Percentiles rank a stretch among this genome's conserved stretches.
Evolutionary conservation across 2,888 invertebrate species (phyloP).

Genomic region (Amphipoea lucens): DNA sequence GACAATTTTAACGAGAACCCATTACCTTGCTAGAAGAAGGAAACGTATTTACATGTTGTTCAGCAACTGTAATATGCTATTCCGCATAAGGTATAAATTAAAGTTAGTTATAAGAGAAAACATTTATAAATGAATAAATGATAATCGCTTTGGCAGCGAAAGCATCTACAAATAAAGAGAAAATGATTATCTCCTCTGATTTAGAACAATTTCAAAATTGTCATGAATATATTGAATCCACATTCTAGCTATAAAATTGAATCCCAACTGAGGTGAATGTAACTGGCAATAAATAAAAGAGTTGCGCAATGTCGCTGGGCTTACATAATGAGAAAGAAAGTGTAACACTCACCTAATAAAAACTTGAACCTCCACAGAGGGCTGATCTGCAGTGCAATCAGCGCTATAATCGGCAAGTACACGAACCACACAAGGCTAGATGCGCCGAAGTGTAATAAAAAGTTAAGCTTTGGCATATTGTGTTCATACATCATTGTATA

Average conservation of each 20-base stretch:
- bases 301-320: conserved; percentile 12
- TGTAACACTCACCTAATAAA: conserved; percentile 93
- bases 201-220: not conserved
- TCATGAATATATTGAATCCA: conserved; percentile 3
- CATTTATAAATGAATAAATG: conserved; percentile 1
- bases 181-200: not conserved
- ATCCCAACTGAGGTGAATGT: conserved; percentile 38
- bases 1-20: conserved; percentile 27
- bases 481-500: conserved; percentile 90
- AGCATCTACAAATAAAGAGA: conserved; percentile 4
- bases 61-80: not conserved
- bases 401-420: conserved; percentile 97
- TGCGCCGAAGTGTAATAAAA: conserved; percentile 98
- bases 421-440: conserved; percentile 99
- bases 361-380: conserved; percentile 99
- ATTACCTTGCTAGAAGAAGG: not conserved
- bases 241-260: conserved; percentile 22
- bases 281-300: conserved; percentile 20
- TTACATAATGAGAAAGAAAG: conserved; percentile 40
- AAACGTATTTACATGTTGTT: conserved; percentile 5
- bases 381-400: conserved; percentile 97
- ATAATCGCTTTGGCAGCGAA: conserved; percentile 20
- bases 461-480: conserved; percentile 94
- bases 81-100: conserved; percentile 8
- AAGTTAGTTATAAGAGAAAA: conserved; percentile 9